These are phyloP conservation scores for Hydropsyche tenuis DNA, from an alignment of 1,140 invertebrate species.

Conservation along the genomic window DNA sequence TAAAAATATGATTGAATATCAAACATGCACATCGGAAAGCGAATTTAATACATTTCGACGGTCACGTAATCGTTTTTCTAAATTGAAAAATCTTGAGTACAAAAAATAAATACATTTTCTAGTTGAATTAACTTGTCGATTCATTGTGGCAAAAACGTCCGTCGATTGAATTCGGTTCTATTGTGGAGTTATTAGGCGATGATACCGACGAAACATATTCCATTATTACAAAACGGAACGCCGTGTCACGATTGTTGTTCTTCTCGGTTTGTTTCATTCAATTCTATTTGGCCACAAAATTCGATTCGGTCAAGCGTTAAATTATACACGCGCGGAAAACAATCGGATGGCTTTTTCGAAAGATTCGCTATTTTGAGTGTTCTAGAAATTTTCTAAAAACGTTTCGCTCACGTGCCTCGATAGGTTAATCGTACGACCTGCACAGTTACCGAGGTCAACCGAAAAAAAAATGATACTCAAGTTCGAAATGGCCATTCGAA, in stretches of 20 bases:
- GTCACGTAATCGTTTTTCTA: too few species aligned
- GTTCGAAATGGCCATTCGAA: too few species aligned
- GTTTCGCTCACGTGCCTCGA: too few species aligned
- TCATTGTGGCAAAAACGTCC: slow-evolving; percentile 3
- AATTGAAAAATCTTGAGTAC: too few species aligned
- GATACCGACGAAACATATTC: slow-evolving; percentile 2
- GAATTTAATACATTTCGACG: too few species aligned
- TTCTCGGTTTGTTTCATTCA: not conserved
- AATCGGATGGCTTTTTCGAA: not conserved
- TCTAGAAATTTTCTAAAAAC: not conserved
- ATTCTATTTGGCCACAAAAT: slow-evolving; percentile 12
- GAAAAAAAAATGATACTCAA: too few species aligned
- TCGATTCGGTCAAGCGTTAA: slow-evolving; percentile 15
- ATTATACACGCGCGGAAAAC: slow-evolving; percentile 7
- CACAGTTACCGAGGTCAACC: too few species aligned
- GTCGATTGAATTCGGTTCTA: slow-evolving; percentile 1
- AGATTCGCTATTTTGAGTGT: too few species aligned
- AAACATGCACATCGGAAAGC: too few species aligned
- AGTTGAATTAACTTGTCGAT: not conserved
- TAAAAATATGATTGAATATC: too few species aligned
- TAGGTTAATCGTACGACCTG: too few species aligned
- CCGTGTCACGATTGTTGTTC: slow-evolving; percentile 11
- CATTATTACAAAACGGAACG: not conserved
- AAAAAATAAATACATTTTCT: not conserved
- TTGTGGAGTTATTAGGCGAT: not conserved